phyloP scores from a whole-genome alignment of 1,140 invertebrate species.

The Aphaenogaster rudis region DNA sequence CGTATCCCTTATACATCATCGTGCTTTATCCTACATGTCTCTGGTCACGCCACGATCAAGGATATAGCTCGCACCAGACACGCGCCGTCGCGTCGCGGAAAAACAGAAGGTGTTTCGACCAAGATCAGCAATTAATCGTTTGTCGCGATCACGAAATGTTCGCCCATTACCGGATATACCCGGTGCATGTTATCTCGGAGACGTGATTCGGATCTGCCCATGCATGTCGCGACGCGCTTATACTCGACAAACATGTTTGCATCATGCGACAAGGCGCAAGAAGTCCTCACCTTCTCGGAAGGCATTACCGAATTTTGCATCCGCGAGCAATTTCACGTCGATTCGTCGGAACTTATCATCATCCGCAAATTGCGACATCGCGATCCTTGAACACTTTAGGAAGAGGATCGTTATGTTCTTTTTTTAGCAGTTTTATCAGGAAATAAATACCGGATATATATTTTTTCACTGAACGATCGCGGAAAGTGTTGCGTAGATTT shows the following conservation, averaged over 20 bases:
- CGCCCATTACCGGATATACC: slow-evolving; percentile 32
- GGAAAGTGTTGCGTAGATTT: not conserved
- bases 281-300: not conserved
- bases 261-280: not conserved
- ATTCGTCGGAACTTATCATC: not conserved
- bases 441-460: slow-evolving; percentile 12
- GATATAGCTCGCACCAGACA: not conserved
- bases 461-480: not conserved
- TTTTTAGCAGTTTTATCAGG: not conserved
- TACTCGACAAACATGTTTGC: slow-evolving; percentile 36
- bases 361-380: not conserved
- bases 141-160: not conserved
- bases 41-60: not conserved
- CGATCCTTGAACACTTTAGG: not conserved
- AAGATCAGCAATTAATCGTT: slow-evolving; percentile 13
- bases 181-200: slow-evolving; percentile 28
- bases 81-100: not conserved
- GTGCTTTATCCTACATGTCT: not conserved
- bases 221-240: slow-evolving; percentile 25
- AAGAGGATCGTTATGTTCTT: not conserved
- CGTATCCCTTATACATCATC: not conserved
- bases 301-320: slow-evolving; percentile 14
- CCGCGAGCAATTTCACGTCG: not conserved
- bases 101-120: not conserved
- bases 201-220: slow-evolving; percentile 28